These are phyloP conservation scores for Lagodon rhomboides DNA, from an alignment of 2,797 vertebrate genomes.

Conservation along the genomic window DNA sequence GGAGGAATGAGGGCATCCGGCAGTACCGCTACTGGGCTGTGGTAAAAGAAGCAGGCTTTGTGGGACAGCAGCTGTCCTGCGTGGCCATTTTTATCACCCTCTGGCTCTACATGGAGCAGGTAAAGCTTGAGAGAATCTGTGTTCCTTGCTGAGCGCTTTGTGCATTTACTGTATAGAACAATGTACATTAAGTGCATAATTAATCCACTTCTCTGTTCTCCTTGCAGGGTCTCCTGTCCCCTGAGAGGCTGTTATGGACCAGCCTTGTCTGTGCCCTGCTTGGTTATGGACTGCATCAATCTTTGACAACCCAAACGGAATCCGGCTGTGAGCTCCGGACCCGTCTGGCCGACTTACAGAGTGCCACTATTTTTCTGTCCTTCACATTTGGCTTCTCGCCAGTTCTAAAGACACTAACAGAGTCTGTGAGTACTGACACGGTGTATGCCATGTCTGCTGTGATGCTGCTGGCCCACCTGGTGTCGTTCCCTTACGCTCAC, in stretches of 20 bases:
- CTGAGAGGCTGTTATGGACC: constrained; percentile 86
- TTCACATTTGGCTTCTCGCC: constrained; percentile 98
- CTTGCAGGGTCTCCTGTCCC: constrained; percentile 83
- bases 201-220: neutral
- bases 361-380: constrained; percentile 91
- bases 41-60: constrained; percentile 92
- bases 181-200: neutral
- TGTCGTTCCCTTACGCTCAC: constrained; percentile 91
- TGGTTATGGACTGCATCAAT: constrained; percentile 91
- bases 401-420: constrained; percentile 95
- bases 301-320: constrained; percentile 79
- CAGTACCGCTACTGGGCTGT: constrained; percentile 93
- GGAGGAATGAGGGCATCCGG: constrained; percentile 91
- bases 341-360: constrained; percentile 93
- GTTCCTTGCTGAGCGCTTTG: neutral
- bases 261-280: constrained; percentile 87
- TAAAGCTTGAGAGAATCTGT: constrained; percentile 49
- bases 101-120: constrained; percentile 97
- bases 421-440: constrained; percentile 97
- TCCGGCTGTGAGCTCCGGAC: constrained; percentile 83
- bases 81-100: constrained; percentile 94
- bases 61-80: constrained; percentile 96
- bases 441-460: constrained; percentile 96
- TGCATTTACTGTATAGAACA: neutral
- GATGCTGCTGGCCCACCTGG: constrained; percentile 96